Evolutionary conservation across 2,888 invertebrate genomes (phyloP).

Genomic region (Drosophila colorata): DNA sequence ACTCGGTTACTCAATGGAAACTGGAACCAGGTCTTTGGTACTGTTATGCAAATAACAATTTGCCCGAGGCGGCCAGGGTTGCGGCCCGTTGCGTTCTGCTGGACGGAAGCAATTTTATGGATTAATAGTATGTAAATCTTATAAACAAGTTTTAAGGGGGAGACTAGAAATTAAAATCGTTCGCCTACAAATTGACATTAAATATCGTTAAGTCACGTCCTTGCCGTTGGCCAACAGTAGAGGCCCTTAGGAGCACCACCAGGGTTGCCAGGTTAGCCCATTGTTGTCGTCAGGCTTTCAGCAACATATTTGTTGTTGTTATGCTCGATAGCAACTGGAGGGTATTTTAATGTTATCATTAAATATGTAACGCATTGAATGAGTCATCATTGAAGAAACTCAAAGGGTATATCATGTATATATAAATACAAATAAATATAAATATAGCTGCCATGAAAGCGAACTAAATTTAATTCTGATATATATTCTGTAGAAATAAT

Average conservation of each 20-base stretch:
- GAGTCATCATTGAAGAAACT: no score
- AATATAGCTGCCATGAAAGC: no score
- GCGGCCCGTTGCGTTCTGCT: not conserved
- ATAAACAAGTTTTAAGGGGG: slow-evolving; percentile 45
- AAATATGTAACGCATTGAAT: not conserved
- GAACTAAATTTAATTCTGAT: no score
- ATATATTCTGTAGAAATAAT: no score
- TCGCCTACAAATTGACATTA: slow-evolving; percentile 64
- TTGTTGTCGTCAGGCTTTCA: slow-evolving; percentile 12
- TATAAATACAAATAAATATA: no score
- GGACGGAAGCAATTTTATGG: slow-evolving; percentile 52
- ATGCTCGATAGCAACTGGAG: not conserved
- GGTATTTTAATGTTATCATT: not conserved
- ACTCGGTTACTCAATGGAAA: slow-evolving; percentile 20
- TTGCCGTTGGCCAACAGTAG: slow-evolving; percentile 27
- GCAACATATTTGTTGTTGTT: slow-evolving; percentile 7
- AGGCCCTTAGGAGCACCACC: not conserved
- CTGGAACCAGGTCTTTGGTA: not conserved
- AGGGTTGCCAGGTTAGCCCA: slow-evolving; percentile 8
- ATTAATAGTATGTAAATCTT: slow-evolving; percentile 56
- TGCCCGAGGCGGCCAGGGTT: slow-evolving; percentile 1
- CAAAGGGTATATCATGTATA: no score
- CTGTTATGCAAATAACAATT: slow-evolving; percentile 50
- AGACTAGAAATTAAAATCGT: slow-evolving; percentile 53
- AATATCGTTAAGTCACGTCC: slow-evolving; percentile 48